Conservation (phyloP, 2,797 vertebrate species). For the Chrysolophus pictus region DNA sequence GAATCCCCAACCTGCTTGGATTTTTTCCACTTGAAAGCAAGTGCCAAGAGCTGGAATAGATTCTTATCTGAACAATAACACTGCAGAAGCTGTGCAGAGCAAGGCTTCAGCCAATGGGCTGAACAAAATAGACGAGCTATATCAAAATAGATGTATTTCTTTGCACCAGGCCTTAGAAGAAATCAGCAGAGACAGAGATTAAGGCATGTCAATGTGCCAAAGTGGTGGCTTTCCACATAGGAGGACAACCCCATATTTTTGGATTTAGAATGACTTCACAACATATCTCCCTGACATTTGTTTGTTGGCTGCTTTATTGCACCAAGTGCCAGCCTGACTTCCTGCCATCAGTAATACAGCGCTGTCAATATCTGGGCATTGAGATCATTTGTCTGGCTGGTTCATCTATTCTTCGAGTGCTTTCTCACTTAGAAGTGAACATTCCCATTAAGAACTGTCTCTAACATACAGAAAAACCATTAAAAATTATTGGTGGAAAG, state of each 20-base stretch:
- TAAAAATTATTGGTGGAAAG: not conserved
- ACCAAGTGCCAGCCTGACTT: not conserved
- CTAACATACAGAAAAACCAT: not conserved
- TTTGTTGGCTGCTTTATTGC: conserved; percentile 3
- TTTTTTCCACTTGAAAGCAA: not conserved
- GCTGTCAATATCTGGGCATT: not conserved
- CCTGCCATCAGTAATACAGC: not conserved
- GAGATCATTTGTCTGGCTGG: not conserved
- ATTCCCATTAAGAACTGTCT: not conserved
- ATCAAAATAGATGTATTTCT: not conserved
- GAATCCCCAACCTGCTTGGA: conserved; percentile 26
- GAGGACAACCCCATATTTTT: not conserved
- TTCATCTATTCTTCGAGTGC: not conserved
- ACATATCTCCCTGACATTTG: not conserved
- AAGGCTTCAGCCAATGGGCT: not conserved
- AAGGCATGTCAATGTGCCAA: not conserved
- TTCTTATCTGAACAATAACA: not conserved
- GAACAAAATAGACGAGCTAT: not conserved
- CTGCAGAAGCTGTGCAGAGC: not conserved
- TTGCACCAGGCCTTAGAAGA: not conserved
- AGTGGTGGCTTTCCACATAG: fast-evolving
- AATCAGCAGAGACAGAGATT: not conserved
- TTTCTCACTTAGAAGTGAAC: not conserved
- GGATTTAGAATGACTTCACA: not conserved
- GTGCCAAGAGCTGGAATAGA: conserved; percentile 6